Base-by-base conservation (phyloP, 2,113 vertebrate genomes). In the Erpornis zantholeuca region DNA sequence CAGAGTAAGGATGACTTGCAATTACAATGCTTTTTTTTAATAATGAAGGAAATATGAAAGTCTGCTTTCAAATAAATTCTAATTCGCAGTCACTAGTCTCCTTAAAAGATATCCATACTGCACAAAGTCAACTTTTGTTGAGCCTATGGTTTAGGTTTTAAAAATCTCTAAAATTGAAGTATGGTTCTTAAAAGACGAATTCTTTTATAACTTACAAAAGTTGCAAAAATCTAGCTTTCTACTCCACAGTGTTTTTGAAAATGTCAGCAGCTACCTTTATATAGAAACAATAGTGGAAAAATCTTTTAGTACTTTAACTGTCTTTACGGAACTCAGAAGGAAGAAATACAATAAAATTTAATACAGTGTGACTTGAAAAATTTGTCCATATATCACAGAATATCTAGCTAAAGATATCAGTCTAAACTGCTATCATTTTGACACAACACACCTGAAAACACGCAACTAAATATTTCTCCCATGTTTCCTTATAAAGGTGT, bases 321-420 rank as follows among this genome's bases (percentile, higher is more conserved):
- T 68, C 38, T 85, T 88, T 73, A 88, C 82, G 45, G 21, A 91
- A 85, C 60, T 78, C 70, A 77, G 49, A 94, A 80, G 52, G n/a
- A 40, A 86, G 56, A 86, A 86, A 96, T 80, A 72, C 33, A 90
- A 82, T 85, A 40, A 60, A 77, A 92, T 47, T 80, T 81, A 90
- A 72, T 73, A 85, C 35, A 76, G 59, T 0, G 0, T 64, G 53
- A 84, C 78, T 70, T 86, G 29, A 78, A 88, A 88, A 64, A 35
- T 80, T 71, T 75, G 72, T 86, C 53, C 52, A 72, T 80, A 42
- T 42, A 79, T 68, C 59, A 89, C 65, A 76, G 45, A 89, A 53
- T 33, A 92, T 54, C 42, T 77, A 88, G 56, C 66, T 89, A 73
- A 92, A 87, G 61, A 75, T 91, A 85, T 57, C 40, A 65, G n/a